Evolutionary conservation across 1,140 invertebrate genomes (phyloP), one percentile per base, ranked within the genome.

Genomic region (Musca domestica): DNA sequence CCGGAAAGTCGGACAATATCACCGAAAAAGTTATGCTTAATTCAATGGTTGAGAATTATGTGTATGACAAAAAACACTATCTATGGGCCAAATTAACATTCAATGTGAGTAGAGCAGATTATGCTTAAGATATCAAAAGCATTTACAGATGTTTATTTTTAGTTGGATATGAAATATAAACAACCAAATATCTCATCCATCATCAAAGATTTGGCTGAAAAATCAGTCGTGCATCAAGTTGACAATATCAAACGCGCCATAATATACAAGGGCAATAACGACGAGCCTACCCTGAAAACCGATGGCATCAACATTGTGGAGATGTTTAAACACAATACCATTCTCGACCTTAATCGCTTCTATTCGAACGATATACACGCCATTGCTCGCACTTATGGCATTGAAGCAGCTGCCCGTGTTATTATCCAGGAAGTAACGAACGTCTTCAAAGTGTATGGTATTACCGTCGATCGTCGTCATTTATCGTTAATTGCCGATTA

Each of bases 341-440:
- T 95, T 15, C 80, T 99, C n/a, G 90, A 98, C 80, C 79, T 98
- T 5, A 91, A 94, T 75, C 87, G 86, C 69, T 79, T 99, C 0
- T 97, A 98, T 80, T 93, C 91, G 10, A 99, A 99, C 76, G 95
- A 99, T 77, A 94, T 99, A 67, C 94, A 98, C 75, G 89, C 89
- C 7, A 92, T 99, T 71, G 92, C 94, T 0, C 84, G 89, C 65
- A 92, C 88, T 0, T 99, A 98, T 81, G 98, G 98, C 12, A 97
- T 99, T 71, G 98, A 99, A 86, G 97, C 98, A 10, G 97, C 96
- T 0, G 87, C 88, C 52, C 90, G 89, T 81, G 92, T 95, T 9
- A 94, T 99, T 66, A 89, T 95, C 20, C 91, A 89, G 73, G 96
- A 98, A 87, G 90, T 98, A 34, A 88, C 90, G 78, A 92, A 94